Evolutionary conservation across 2,113 vertebrate genomes (phyloP).

Genomic region (Tupaia tana): DNA sequence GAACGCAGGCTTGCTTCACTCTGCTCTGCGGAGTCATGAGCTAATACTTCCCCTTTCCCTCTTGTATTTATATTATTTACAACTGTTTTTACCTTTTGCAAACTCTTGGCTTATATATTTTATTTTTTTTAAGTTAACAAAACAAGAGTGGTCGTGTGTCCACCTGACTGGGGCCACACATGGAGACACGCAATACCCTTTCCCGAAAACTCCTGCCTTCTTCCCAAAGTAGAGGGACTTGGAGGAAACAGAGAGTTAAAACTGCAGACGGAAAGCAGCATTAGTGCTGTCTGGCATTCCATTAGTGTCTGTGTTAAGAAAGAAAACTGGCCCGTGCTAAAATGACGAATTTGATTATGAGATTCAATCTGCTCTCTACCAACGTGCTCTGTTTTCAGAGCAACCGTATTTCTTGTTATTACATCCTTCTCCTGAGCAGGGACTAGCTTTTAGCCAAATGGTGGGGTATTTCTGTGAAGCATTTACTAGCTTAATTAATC

Average conservation of each 20-base stretch:
- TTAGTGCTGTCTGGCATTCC: not conserved
- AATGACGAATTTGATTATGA: not conserved
- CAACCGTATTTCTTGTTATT: fast-evolving
- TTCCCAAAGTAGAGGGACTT: not conserved
- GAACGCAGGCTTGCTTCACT: not conserved
- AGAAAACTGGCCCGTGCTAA: not conserved
- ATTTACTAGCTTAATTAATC: not conserved
- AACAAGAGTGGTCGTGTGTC: not conserved
- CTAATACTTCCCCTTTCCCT: not conserved
- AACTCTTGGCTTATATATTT: not conserved
- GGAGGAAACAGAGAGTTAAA: not conserved
- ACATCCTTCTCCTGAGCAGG: fast-evolving
- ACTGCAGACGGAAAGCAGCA: fast-evolving
- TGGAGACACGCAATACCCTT: fast-evolving
- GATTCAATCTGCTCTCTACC: not conserved
- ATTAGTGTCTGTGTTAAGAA: not conserved
- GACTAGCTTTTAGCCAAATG: not conserved
- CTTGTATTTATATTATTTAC: not conserved
- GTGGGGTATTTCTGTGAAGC: not conserved
- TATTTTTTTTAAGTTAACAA: not conserved
- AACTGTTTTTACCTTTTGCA: not conserved
- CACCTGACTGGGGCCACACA: not conserved
- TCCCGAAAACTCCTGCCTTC: not conserved
- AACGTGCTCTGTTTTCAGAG: fast-evolving
- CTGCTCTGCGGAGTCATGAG: not conserved